Evolutionary conservation across 2,113 vertebrate species (phyloP), one percentile per base, ranked within the genome.

Genomic region (Grammomys dolichurus): DNA sequence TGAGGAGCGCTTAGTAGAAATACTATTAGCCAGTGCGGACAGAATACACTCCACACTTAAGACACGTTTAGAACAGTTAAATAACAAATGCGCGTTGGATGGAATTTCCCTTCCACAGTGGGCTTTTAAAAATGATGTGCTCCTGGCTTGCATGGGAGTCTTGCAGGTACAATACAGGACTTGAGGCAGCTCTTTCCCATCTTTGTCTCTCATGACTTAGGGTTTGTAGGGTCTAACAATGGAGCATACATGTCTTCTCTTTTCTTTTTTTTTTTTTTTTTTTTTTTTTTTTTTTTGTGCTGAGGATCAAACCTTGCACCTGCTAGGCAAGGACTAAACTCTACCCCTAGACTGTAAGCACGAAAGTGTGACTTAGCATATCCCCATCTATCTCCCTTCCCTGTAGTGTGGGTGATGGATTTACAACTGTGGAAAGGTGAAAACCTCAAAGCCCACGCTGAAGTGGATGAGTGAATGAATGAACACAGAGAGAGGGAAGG

Each of bases 1-100:
- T 97, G 31, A 36, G 78, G 96, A 51, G 56, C 51, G 87, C 69
- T 96, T 93, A 93, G 46, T 87, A 96, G 95, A 88, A 96, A 97
- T 65, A 12, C 33, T 93, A 95, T 90, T 97, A 90, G 90, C 82
- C 54, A 72, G 65, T 40, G 65, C 36, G 96, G 89, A 91, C 87
- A 85, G 58, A 65, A 65, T 1, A 26, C 56, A 72, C 77, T 63
- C 63, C 6, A 26, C 36, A 28, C 91, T 94, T 95, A 90, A 97
- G 84, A 84, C 5, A 48, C n/a, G n/a, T 96, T 95, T 96, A 93
- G 95, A 95, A 95, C 65, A 77, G 72, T 58, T 69, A 85, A 84
- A 28, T 86, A 54, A 81, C 1, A 28, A 63, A 85, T 92, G 82
- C 1, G 56, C 56, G 43, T 96, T 97, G 95, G 93, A 97, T 93